Evolutionary conservation across 2,888 invertebrate species (phyloP).

Genomic region (Ophion costatus): DNA sequence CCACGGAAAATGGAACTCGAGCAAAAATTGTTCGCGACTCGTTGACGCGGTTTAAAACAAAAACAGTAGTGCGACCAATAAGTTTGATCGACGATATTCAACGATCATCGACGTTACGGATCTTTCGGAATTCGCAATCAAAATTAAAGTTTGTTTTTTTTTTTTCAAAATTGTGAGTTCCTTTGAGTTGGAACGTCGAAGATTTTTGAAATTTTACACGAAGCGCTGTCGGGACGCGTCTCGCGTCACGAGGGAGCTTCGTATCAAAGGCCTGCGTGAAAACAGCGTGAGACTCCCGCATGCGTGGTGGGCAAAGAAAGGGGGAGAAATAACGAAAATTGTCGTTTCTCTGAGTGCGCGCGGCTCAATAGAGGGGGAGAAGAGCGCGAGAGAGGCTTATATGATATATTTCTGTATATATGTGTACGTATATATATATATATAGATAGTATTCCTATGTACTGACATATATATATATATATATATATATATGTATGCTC

Average conservation of each 20-base stretch:
- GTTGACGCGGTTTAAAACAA: too few species aligned
- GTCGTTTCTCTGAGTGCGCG: constrained; percentile 25
- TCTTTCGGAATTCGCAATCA: too few species aligned
- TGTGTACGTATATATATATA: neutral
- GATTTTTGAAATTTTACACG: too few species aligned
- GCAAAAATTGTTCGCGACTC: too few species aligned
- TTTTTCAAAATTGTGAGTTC: neutral
- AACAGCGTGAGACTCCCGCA: neutral
- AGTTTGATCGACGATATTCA: too few species aligned
- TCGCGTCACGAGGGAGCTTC: neutral
- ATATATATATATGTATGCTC: neutral
- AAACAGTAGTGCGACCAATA: too few species aligned
- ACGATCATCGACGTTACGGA: neutral
- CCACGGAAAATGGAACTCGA: too few species aligned
- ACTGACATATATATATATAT: neutral
- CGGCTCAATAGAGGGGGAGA: constrained; percentile 20
- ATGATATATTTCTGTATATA: neutral
- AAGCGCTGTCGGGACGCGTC: neutral
- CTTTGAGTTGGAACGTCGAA: neutral
- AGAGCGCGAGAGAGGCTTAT: constrained; percentile 16
- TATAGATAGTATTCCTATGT: neutral
- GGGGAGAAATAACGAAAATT: neutral
- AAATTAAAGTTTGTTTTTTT: neutral
- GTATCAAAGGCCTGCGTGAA: neutral
- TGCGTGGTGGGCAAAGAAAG: constrained; percentile 2